These are phyloP conservation scores for Himalopsyche japonica DNA, from an alignment of 2,888 invertebrate species.

Conservation along the genomic window DNA sequence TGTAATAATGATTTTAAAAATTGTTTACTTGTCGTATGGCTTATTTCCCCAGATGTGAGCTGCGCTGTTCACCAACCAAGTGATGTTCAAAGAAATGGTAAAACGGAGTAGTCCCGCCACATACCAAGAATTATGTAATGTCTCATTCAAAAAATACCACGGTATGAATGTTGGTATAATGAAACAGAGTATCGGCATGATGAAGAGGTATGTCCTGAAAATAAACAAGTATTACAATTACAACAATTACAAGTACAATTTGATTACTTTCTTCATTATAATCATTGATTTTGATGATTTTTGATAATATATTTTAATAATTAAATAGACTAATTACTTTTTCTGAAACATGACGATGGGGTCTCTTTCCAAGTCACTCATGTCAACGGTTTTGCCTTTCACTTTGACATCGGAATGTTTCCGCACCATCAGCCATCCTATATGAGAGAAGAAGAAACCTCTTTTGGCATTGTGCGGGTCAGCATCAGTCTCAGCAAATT, in stretches of 20 bases:
- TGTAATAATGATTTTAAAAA: neutral
- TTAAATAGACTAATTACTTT: constrained; percentile 49
- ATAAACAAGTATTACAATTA: constrained; percentile 6
- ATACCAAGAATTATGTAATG: constrained; percentile 47
- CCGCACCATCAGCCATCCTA: constrained; percentile 67
- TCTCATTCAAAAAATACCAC: constrained; percentile 71
- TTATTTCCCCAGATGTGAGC: constrained; percentile 79
- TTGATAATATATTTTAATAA: too few relatives aligned
- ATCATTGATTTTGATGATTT: too few relatives aligned
- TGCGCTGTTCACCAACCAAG: constrained; percentile 89
- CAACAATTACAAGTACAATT: too few relatives aligned
- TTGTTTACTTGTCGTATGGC: constrained; percentile 71
- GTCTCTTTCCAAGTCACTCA: constrained; percentile 63
- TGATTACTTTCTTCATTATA: too few relatives aligned
- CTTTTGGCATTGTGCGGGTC: constrained; percentile 66
- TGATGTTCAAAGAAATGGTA: constrained; percentile 74
- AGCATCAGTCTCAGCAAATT: constrained; percentile 65
- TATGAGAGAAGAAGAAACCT: constrained; percentile 72
- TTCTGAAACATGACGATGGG: constrained; percentile 64
- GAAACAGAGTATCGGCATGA: constrained; percentile 72
- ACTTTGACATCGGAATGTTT: constrained; percentile 66
- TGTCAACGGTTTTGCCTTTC: constrained; percentile 63
- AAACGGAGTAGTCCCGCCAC: constrained; percentile 68
- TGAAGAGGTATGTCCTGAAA: constrained; percentile 65
- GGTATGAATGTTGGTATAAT: constrained; percentile 73